Evolutionary conservation across 2,888 invertebrate genomes (phyloP).

Genomic region (Melolontha melolontha): DNA sequence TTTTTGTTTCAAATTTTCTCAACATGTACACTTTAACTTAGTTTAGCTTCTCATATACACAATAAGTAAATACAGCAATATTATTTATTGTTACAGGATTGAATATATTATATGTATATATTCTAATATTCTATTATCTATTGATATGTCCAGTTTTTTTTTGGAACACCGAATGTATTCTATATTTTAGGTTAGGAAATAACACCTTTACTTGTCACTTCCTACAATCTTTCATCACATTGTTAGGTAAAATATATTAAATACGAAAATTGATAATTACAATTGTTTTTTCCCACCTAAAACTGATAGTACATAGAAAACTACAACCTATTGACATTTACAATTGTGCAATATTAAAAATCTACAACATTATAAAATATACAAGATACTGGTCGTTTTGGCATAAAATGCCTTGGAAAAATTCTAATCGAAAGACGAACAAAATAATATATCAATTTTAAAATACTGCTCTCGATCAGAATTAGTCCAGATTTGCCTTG

Average conservation of each 20-base stretch:
- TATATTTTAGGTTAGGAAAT: constrained; percentile 49
- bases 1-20: constrained; percentile 30
- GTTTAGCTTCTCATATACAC: constrained; percentile 34
- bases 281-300: constrained; percentile 44
- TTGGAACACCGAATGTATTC: constrained; percentile 54
- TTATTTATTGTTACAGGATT: constrained; percentile 37
- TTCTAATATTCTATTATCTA: constrained; percentile 48
- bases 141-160: constrained; percentile 54
- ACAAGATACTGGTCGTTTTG: constrained; percentile 61
- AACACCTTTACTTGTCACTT: constrained; percentile 28
- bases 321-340: constrained; percentile 50
- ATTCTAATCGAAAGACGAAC: constrained; percentile 27
- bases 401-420: constrained; percentile 23
- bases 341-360: constrained; percentile 45
- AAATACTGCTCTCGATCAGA: constrained; percentile 5
- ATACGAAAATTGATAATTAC: constrained; percentile 14
- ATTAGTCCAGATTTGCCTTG: constrained; percentile 46
- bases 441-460: background rate
- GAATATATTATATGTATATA: constrained; percentile 40
- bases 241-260: constrained; percentile 19
- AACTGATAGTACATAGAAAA: constrained; percentile 45
- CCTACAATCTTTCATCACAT: constrained; percentile 25
- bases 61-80: constrained; percentile 33
- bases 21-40: constrained; percentile 24
- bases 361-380: constrained; percentile 61